Evolutionary conservation across 2,888 invertebrate species (phyloP), one percentile per base, ranked within the genome.

Genomic region (Acleris laterana): DNA sequence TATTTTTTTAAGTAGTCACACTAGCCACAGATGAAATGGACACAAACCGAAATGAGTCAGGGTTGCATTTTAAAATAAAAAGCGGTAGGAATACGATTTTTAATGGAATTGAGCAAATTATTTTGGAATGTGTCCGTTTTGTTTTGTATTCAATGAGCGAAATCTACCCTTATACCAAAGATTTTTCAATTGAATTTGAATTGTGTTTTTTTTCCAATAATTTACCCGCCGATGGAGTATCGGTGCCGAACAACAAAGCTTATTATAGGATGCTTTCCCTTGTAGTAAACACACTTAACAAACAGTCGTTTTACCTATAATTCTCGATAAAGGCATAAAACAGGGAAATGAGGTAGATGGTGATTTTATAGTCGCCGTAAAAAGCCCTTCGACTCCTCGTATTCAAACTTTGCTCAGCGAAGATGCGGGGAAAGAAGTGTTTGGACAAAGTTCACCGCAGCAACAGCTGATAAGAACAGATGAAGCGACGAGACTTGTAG

Each of bases 361-460:
- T 58, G 53, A 64, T 64, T 64, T 49, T 59, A 59, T 38, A 32
- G 48, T 48, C 38, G 52, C 22, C 48, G 48, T 64, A 48, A 59
- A 64, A 38, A 38, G 3, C 38, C 13, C 38, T 38, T 38, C 38
- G 25, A 22, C 42, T 55, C 44, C 55, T 49, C 38, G 28, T 13
- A 53, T 62, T 52, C 42, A 55, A 62, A 55, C n/a, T 56, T 62
- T 38, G 19, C 13, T 32, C 32, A 50, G 28, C n/a, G 38, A 20
- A 49, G 57, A 56, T 11, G 48, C 44, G 52, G 38, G 11, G 38
- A 60, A 51, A 60, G 44, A 61, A 52, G 22, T 61, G 61, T 52
- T 61, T 61, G 25, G 13, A 52, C n/a, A 13, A 52, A 61, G 46
- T 52, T 61, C 1, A 51, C 38, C 42, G n/a, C 52, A 6, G 48